Evolutionary conservation across 2,113 vertebrate genomes (phyloP), one percentile per base, ranked within the genome.

Genomic region (Takifugu bimaculatus): DNA sequence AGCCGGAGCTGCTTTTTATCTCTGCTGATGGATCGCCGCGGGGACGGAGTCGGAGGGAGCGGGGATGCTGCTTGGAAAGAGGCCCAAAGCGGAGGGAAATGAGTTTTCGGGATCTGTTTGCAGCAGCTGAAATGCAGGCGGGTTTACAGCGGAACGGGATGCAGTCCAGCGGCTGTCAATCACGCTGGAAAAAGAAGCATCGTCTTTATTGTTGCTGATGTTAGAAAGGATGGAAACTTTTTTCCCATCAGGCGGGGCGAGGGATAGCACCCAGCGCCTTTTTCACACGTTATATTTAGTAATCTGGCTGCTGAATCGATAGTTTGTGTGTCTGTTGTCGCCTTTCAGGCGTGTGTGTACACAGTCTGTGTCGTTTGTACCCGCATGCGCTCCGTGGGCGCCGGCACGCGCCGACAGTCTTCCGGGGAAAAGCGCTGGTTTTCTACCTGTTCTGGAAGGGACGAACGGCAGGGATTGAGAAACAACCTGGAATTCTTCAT

Each of bases 21-120:
- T 82, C 60, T 60, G 60, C 42, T 86, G 79, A 84, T 80, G 72
- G 77, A 85, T 82, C 78, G 82, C 81, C 70, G 78, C 50, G 71
- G 71, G 67, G 58, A 75, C 77, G 52, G 68, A 63, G n/a, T 44
- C 52, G 20, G 39, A 25, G 54, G 54, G 43, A 29, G 6, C 5
- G 28, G 39, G 25, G 45, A 20, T 2, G 48, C 6, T n/a, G 48
- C 13, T 48, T 15, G 48, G 44, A 15, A 45, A 45, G 44, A 45
- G 13, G 12, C 15, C n/a, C 2, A 4, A 1, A 55, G 42, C 54
- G 56, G n/a, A 68, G 61, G 1, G 25, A 65, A 51, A 58, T 50
- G 29, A 60, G 69, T 77, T 77, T 69, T 74, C 62, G 49, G 26
- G 61, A 66, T 63, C 15, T 65, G 83, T 85, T 85, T 82, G 59